Evolutionary conservation across 2,113 vertebrate genomes (phyloP), one percentile per base, ranked within the genome.

Genomic region (Ivindomyrus marchei): DNA sequence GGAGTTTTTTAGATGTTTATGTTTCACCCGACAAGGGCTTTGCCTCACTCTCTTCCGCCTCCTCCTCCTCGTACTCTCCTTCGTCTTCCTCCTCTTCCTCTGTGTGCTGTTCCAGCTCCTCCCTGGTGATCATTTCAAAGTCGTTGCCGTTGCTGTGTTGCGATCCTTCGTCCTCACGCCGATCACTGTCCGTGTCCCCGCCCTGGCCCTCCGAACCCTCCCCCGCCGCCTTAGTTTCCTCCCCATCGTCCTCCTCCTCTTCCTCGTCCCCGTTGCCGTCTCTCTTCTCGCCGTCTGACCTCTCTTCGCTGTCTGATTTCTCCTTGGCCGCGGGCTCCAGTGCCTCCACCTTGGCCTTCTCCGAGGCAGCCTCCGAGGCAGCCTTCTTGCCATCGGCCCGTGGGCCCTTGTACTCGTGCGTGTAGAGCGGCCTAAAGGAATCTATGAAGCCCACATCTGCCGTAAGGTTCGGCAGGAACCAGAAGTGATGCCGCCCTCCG

Each of bases 101-200:
- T 10, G 98, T 99, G 92, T 99, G 97, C 95, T 99, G 98, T 93
- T 99, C 98, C 93, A 99, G 96, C 97, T 99, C 98, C 92, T 99
- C 98, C 92, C 98, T 97, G 93, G 98, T 99, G 95, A 99, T 99
- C 98, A 99, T 98, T 96, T 99, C 98, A 95, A 99, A 99, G 96
- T 99, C 98, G 95, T 99, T 99, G 90, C 98, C 98, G 92, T 97
- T 99, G 97, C 98, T 99, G 96, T 99, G 98, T 90, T 99, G 98
- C 86, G 98, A 99, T 3, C 97, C 96, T 88, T 99, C 98, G 1
- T 99, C 98, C 92, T 99, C 98, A 8, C 97, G 95, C 77, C 97
- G 96, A 94, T 99, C 98, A 93, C 98, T 98, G 96, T 99, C 98
- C 80, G 98, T 98, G 95, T 99, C 98, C 13, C 92, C 95, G 11